A percentile compares a stretch with the other conserved stretches of the same genome.
These are phyloP conservation scores for Morinoia aosen DNA, from an alignment of 2,888 invertebrate genomes.

Conservation along the genomic window DNA sequence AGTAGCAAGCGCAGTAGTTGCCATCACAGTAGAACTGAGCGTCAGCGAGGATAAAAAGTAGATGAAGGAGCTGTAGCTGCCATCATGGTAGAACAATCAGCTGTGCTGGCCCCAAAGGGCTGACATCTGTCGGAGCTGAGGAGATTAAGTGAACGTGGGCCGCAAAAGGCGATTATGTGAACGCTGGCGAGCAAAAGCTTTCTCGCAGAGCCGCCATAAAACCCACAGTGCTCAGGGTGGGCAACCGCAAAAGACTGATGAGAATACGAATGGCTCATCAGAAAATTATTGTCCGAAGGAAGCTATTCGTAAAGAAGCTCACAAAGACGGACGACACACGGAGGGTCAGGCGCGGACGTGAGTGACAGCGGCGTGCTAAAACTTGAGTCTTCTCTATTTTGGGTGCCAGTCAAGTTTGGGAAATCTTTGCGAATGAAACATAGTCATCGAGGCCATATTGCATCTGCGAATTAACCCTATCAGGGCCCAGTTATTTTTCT, in stretches of 20 bases:
- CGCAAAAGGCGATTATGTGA: constrained; percentile 36
- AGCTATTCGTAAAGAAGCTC: not conserved
- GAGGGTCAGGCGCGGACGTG: not conserved
- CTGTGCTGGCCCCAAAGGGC: not conserved
- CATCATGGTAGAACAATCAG: constrained; percentile 21
- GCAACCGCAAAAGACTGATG: constrained; percentile 20
- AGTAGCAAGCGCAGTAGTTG: not conserved
- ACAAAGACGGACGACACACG: not conserved
- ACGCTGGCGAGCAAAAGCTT: constrained; percentile 6
- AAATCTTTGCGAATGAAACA: not conserved
- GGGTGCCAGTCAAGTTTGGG: not conserved
- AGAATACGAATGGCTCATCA: constrained; percentile 43
- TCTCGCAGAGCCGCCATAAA: constrained; percentile 25
- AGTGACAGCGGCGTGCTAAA: not conserved
- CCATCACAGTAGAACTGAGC: not conserved
- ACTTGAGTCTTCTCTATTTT: not conserved
- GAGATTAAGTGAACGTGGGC: constrained; percentile 12
- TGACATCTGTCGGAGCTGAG: constrained; percentile 37
- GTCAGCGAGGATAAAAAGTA: no score
- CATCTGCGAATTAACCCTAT: not conserved
- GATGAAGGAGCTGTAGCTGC: not conserved
- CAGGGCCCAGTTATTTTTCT: no score
- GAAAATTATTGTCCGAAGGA: constrained; percentile 28
- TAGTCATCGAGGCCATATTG: not conserved
- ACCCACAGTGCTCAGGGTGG: not conserved